Base-by-base conservation (phyloP, 2,888 invertebrate species). In the Colletes collaris region DNA sequence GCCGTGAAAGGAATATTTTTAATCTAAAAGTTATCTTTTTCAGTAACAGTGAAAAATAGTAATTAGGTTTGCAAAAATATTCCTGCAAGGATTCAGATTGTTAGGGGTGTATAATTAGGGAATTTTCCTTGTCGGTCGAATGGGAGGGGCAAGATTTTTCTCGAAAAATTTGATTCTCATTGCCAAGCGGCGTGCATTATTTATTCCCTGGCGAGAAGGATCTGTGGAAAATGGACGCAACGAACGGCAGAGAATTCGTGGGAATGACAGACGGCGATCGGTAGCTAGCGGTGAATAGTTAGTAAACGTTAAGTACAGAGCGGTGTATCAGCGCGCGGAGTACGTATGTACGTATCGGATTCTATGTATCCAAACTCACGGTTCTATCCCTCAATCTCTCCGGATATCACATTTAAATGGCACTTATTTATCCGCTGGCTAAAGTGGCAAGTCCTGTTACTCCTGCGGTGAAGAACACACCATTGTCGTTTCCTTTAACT, bases 251-350 rank as follows among this genome's bases (percentile, higher is more conserved):
- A 64, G 75, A 77, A 83, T 76, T 81, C 84, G 84, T 85, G 85
- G 81, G 82, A 84, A 85, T 78, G 71, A 63, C 76, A 66, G 67
- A 44, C 35, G 71, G 67, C 75, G 73, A 69, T 62, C 70, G 73
- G 77, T 59, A 76, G 76, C 46, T 64, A 59, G 63, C 69, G 73
- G 62, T 86, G 87, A 87, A 87, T 87, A 87, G 87, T 87, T 87
- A 86, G 84, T 81, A 85, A 86, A 82, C 79, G 85, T 82, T 87
- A 87, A 87, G 88, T 88, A 88, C 82, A 86, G 76, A 79, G 76
- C 82, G 78, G 58, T 84, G 85, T 87, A 88, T 82, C 86, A 72
- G 84, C 65, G 70, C 71, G 70, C 65, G 52, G 75, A 83, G 82
- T 83, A 81, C 74, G 75, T 85, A 72, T 37, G 60, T 76, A 82